Evolutionary conservation across 2,797 vertebrate genomes (phyloP).

Genomic region (Thalassophryne amazonica): DNA sequence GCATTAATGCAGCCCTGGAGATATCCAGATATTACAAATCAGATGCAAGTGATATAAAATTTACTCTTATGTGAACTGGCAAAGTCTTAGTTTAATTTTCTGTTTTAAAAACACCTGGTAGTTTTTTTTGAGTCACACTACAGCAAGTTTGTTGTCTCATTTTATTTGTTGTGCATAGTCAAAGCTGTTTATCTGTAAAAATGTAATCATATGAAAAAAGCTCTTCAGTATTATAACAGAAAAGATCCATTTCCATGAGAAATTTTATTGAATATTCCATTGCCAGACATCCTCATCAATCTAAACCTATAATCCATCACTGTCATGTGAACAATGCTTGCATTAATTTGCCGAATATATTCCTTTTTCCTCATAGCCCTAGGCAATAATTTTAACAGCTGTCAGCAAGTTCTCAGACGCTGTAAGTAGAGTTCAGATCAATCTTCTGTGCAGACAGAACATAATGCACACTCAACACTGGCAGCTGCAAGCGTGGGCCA

Average conservation of each 20-base stretch:
- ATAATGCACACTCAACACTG: not conserved
- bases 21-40: no score
- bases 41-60: no score
- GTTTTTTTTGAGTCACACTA: no score
- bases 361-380: constrained; percentile 6
- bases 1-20: no score
- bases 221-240: constrained; percentile 7
- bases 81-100: no score
- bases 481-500: not conserved
- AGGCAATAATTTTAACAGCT: constrained; percentile 51
- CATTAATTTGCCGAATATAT: constrained; percentile 45
- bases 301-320: constrained; percentile 44
- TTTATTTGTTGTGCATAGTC: no score
- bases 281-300: constrained; percentile 46
- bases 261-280: constrained; percentile 41
- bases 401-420: constrained; percentile 47
- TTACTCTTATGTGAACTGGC: no score
- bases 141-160: no score
- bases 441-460: constrained; percentile 11
- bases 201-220: not conserved
- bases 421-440: constrained; percentile 37
- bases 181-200: no score
- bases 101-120: no score
- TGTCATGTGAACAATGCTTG: constrained; percentile 39
- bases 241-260: constrained; percentile 20